A percentile compares a stretch with the other conserved stretches of the same genome.
Evolutionary conservation across 2,113 vertebrate genomes (phyloP).

Genomic region (Probosciger aterrimus): DNA sequence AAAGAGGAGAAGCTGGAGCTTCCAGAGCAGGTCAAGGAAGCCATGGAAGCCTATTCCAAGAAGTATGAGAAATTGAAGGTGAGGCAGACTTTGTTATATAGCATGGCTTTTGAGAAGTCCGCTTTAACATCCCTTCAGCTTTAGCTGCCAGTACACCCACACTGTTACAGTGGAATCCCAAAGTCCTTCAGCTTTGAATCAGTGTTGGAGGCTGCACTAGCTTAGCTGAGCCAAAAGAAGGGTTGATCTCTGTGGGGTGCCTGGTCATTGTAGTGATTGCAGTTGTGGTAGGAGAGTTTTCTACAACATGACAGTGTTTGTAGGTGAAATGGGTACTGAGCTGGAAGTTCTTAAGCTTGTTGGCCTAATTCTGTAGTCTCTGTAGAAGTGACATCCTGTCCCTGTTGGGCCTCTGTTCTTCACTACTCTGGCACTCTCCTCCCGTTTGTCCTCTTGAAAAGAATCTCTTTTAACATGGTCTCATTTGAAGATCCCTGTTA

Average conservation of each 20-base stretch:
- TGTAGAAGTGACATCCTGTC: neutral
- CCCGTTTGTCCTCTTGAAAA: neutral
- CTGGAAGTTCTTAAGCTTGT: neutral
- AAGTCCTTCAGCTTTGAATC: neutral
- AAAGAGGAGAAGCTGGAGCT: conserved; percentile 98
- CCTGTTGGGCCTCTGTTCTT: neutral
- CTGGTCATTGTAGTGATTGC: fast-evolving
- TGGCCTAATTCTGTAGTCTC: neutral
- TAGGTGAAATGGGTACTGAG: neutral
- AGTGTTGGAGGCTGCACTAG: neutral
- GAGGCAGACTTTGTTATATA: neutral
- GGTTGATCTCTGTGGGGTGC: neutral
- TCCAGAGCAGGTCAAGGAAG: conserved; percentile 81
- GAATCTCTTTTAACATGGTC: neutral
- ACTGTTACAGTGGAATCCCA: fast-evolving
- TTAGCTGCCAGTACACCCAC: neutral
- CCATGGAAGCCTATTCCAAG: conserved; percentile 91
- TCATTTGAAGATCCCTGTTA: neutral
- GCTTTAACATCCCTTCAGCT: neutral
- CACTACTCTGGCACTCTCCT: neutral
- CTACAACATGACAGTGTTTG: neutral
- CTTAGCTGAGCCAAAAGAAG: neutral
- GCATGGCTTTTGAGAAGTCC: neutral
- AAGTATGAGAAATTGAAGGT: conserved; percentile 98
- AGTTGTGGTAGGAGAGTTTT: neutral